phyloP scores from a whole-genome alignment of 2,888 invertebrate species.

The Chymomyza procnemis region DNA sequence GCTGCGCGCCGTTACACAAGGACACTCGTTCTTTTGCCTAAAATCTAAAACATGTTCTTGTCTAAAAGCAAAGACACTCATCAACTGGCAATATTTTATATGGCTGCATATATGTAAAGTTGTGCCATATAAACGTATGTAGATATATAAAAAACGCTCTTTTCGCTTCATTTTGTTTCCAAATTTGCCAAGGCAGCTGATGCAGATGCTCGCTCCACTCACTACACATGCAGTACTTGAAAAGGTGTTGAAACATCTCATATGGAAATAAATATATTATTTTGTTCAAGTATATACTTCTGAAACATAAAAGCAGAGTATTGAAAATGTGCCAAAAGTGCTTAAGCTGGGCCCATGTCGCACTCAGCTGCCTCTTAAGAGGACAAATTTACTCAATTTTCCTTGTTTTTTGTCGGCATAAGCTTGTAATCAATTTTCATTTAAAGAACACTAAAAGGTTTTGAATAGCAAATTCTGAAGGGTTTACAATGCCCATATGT shows the following conservation, averaged over 20 bases:
- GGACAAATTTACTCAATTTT: background rate
- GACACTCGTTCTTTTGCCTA: constrained; percentile 4
- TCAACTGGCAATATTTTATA: constrained; percentile 16
- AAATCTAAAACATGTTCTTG: constrained; percentile 42
- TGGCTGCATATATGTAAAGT: constrained; percentile 35
- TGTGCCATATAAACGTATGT: constrained; percentile 22
- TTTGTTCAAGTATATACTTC: background rate
- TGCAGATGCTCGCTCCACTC: background rate
- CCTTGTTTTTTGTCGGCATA: background rate
- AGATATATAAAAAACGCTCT: constrained; percentile 12
- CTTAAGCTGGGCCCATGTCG: background rate
- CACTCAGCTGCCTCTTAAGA: background rate
- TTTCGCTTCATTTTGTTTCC: background rate
- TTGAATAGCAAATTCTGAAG: background rate
- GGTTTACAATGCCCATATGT: background rate
- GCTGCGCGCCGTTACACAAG: background rate
- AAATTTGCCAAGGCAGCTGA: constrained; percentile 35
- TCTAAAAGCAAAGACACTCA: constrained; percentile 44
- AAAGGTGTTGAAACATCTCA: constrained; percentile 66
- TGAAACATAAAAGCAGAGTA: background rate
- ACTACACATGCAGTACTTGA: constrained; percentile 4
- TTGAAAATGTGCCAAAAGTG: background rate
- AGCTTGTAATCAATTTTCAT: background rate
- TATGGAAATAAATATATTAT: constrained; percentile 26
- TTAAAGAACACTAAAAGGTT: background rate